These are phyloP conservation scores for Drosophila melanocephala DNA, from an alignment of 2,888 invertebrate species.

Conservation along the genomic window DNA sequence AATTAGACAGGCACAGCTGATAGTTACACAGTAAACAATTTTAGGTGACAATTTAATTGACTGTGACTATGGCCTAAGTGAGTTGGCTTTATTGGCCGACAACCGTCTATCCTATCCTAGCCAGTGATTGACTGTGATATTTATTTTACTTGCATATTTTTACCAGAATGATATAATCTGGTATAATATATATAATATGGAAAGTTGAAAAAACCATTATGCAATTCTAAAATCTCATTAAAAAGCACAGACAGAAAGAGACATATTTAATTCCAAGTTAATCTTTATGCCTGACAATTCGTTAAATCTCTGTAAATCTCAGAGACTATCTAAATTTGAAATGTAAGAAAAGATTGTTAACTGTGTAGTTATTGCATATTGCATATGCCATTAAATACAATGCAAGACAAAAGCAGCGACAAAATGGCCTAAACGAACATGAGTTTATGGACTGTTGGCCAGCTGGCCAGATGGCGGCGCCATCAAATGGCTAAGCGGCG, in stretches of 20 bases:
- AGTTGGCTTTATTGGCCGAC: background rate
- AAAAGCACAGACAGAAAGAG: background rate
- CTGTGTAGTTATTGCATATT: conserved; percentile 33
- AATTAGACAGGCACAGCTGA: conserved; percentile 54
- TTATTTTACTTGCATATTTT: too few relatives aligned
- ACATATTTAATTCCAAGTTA: background rate
- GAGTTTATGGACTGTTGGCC: conserved; percentile 27
- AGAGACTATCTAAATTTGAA: background rate
- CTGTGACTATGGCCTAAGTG: background rate
- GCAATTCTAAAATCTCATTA: background rate
- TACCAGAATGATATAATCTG: too few relatives aligned
- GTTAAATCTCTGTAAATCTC: background rate
- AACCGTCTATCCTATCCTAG: background rate
- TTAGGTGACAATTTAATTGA: background rate
- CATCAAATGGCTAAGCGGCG: conserved; percentile 72
- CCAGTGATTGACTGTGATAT: background rate
- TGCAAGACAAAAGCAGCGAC: conserved; percentile 23
- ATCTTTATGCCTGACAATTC: too few relatives aligned
- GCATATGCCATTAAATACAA: conserved; percentile 56
- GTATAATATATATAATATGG: background rate
- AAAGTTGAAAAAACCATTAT: background rate
- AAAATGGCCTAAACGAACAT: conserved; percentile 24
- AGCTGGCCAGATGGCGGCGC: conserved; percentile 62
- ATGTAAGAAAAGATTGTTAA: background rate
- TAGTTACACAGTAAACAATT: conserved; percentile 19